Evolutionary conservation across 2,113 vertebrate species (phyloP), one percentile per base, ranked within the genome.

Genomic region (Petromus typicus): DNA sequence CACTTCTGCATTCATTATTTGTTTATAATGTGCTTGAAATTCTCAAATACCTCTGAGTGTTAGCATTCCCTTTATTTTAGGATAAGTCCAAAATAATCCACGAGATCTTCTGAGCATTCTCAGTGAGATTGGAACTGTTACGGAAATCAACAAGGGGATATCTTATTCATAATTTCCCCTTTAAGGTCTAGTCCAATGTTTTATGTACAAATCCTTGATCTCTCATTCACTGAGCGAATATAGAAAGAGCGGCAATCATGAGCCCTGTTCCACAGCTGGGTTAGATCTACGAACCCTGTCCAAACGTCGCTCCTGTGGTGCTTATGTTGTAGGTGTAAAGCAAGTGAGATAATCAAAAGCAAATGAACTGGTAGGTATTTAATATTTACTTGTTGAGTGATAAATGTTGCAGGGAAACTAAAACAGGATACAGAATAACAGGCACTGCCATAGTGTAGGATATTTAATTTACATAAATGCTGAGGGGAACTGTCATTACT

Each of bases 141-240:
- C 34, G 81, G 69, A 88, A 79, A 79, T 76, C 73, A 63, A 67
- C 75, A 89, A 90, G 57, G 43, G 43, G 66, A 37, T 73, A 34
- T 17, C 40, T 88, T 86, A 78, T 57, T 93, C 86, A 84, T 81
- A 69, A 81, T 32, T 91, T 88, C 95, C 64, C 87, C 22, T 90
- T 87, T 61, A 76, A 81, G 69, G 45, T 16, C 32, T 5, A 34
- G 40, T 16, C 51, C 54, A 78, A 51, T 73, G 61, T 90, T 34
- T 90, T 45, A 22, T 75, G 45, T 27, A 85, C 22, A 78, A 56
- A 30, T 22, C 89, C 34, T 91, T 16, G 40, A 20, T 54, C 4
- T 75, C 78, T 93, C 14, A 75, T 80, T 87, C 80, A 80, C 45
- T 91, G 66, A 93, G 37, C 73, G 91, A 37, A 89, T 75, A 75